A percentile compares a stretch with the other conserved stretches of the same genome.
These are phyloP conservation scores for Psophia crepitans DNA, from an alignment of 2,113 vertebrate genomes.

Conservation along the genomic window DNA sequence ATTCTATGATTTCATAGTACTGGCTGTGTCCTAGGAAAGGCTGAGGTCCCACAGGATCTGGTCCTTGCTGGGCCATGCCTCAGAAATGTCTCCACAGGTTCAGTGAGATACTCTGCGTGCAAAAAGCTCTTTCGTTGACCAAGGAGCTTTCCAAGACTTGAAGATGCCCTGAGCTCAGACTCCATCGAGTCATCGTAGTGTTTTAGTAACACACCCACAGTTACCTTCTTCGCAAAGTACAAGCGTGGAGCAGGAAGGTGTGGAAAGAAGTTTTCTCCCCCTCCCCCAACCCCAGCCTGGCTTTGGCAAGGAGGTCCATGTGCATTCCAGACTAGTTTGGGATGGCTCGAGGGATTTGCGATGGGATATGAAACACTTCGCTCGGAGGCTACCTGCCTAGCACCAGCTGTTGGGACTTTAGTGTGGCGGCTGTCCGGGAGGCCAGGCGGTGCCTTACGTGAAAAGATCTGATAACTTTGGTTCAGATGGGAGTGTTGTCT, in stretches of 20 bases:
- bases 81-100: background rate
- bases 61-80: background rate
- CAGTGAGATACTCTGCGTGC: background rate
- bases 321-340: conserved; percentile 5
- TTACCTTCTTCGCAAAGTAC: background rate
- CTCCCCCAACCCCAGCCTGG: background rate
- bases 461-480: background rate
- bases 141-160: background rate
- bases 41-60: background rate
- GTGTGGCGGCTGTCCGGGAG: background rate
- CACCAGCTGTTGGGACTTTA: background rate
- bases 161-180: background rate
- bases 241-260: background rate
- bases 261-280: background rate
- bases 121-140: background rate
- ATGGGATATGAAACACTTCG: conserved; percentile 68
- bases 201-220: background rate
- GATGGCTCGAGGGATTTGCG: conserved; percentile 22
- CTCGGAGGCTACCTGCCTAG: background rate
- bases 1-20: too few species aligned
- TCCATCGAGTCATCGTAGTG: background rate
- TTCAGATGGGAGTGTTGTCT: background rate
- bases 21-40: background rate
- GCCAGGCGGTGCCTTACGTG: rapidly evolving
- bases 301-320: conserved; percentile 25